Percentiles rank a stretch among this genome's conserved stretches.
phyloP scores from a whole-genome alignment of 2,888 invertebrate genomes.

The Pediacus dermestoides region DNA sequence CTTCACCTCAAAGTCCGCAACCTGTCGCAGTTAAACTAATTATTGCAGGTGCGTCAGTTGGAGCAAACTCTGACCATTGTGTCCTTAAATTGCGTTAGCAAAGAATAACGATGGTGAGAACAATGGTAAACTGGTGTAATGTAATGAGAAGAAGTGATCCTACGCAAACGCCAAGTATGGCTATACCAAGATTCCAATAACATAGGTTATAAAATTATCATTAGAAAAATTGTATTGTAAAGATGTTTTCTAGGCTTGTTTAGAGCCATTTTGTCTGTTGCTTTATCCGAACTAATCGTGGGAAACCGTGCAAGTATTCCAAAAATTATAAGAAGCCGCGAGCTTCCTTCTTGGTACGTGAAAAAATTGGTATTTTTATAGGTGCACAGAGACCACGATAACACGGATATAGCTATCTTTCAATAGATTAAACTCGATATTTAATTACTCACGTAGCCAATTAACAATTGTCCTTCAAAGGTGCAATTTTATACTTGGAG shows the following conservation, averaged over 20 bases:
- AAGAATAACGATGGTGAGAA: conserved; percentile 14
- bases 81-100: no score
- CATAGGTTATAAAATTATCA: conserved; percentile 35
- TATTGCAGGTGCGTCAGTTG: no score
- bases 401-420: conserved; percentile 10
- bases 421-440: conserved; percentile 14
- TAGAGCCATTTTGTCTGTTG: conserved; percentile 14
- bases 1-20: no score
- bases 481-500: no score
- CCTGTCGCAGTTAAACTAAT: no score
- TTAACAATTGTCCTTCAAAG: no score
- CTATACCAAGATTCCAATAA: conserved; percentile 27
- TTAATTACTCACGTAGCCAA: conserved; percentile 13
- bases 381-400: conserved; percentile 7
- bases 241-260: conserved; percentile 28
- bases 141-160: conserved; percentile 29
- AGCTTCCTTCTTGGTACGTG: conserved; percentile 14
- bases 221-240: conserved; percentile 34
- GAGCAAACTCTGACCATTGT: no score
- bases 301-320: conserved; percentile 25
- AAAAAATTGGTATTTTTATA: conserved; percentile 18
- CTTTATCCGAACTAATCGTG: conserved; percentile 24
- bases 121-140: conserved; percentile 22
- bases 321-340: conserved; percentile 17
- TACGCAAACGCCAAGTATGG: conserved; percentile 32